Evolutionary conservation across 2,888 invertebrate species (phyloP), one percentile per base, ranked within the genome.

Genomic region (Timandra comae): DNA sequence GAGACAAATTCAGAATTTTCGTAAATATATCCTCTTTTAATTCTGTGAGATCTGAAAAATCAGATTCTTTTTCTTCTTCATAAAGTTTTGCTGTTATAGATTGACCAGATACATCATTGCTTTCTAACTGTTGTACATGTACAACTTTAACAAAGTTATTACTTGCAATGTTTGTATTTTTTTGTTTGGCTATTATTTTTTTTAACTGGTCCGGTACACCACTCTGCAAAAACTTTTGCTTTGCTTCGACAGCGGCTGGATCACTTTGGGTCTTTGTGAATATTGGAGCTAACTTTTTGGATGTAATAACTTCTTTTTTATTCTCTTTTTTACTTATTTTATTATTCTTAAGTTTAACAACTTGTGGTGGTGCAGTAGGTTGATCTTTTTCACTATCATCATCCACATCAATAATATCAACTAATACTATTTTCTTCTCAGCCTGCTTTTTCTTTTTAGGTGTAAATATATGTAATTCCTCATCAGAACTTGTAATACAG

Each of bases 211-310:
- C 89, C 6, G 91, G 91, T 3, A 91, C 87, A n/a, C 92, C 91
- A 41, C 93, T 92, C 48, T 89, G 87, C 21, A 94, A 74, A 71
- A 94, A 93, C 39, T 88, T 87, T 41, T 88, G 88, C 49, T 90
- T 89, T 3, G 93, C 93, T 63, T 89, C 88, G 26, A 89, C 36
- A 24, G 84, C 71, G 31, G 76, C 85, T 8, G 88, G 82, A 74
- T 91, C 90, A 59, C 87, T 88, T 4, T 84, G 86, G 68, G 90
- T 91, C 7, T 85, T 66, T 23, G 86, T 59, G 69, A 94, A 94
- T 27, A 94, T 80, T n/a, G 94, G 93, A 1, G 93, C 93, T 24
- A 92, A 24, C 11, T 9, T 11, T 24, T 29, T 27, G 10, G 8
- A 11, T 51, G 43, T 21, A 35, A 11, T 11, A 41, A 49, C 20